These are phyloP conservation scores for Bombus balteatus DNA, from an alignment of 1,140 invertebrate genomes.

Conservation along the genomic window DNA sequence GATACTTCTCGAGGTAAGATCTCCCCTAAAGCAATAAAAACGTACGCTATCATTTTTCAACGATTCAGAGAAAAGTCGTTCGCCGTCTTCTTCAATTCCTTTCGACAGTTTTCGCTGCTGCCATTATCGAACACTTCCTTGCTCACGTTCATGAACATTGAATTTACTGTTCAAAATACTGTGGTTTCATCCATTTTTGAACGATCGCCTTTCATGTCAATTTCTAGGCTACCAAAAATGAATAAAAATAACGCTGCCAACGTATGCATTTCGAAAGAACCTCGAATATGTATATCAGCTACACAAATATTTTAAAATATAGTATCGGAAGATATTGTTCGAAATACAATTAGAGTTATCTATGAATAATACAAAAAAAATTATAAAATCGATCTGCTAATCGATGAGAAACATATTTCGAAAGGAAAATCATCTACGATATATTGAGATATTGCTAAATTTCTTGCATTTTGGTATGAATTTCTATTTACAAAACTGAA, in stretches of 20 bases:
- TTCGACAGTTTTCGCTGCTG: slow-evolving; percentile 22
- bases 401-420: background rate
- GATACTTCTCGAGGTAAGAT: background rate
- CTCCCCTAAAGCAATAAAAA: slow-evolving; percentile 13
- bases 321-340: no score
- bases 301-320: background rate
- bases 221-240: slow-evolving; percentile 30
- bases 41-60: slow-evolving; percentile 15
- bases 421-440: background rate
- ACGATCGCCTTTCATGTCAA: slow-evolving; percentile 46
- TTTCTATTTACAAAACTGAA: background rate
- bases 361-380: no score
- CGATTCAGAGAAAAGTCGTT: slow-evolving; percentile 46
- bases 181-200: slow-evolving; percentile 64
- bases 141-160: slow-evolving; percentile 53
- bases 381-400: background rate
- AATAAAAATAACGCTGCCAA: slow-evolving; percentile 35
- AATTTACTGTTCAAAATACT: slow-evolving; percentile 57
- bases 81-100: slow-evolving; percentile 37
- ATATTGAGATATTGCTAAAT: no score
- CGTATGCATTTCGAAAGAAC: no score
- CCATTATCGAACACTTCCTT: slow-evolving; percentile 50
- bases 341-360: no score
- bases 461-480: background rate
- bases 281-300: background rate